Percentiles rank a stretch among this genome's conserved stretches.
phyloP scores from a whole-genome alignment of 2,113 vertebrate genomes.

The Anolis sagrei region DNA sequence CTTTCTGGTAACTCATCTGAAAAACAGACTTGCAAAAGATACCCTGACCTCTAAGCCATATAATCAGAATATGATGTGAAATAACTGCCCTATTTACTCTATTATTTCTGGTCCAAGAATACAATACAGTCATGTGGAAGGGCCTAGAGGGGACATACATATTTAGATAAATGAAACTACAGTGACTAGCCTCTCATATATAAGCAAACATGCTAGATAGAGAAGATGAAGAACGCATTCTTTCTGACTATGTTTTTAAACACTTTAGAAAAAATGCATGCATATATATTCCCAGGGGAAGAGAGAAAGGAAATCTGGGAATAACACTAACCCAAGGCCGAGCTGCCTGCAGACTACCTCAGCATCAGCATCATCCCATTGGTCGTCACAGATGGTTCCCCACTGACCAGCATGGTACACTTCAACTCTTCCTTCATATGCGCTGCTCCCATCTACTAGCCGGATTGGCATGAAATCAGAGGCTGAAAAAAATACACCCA shows the following conservation, averaged over 20 bases:
- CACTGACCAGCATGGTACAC: slow-evolving; percentile 90
- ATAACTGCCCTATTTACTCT: no score
- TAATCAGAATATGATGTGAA: no score
- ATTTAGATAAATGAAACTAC: no score
- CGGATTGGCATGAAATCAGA: slow-evolving; percentile 77
- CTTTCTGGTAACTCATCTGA: not conserved
- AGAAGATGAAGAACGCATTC: no score
- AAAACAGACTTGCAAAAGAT: not conserved
- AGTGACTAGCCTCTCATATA: no score
- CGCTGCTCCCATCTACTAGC: slow-evolving; percentile 80
- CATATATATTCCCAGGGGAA: no score
- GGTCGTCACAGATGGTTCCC: slow-evolving; percentile 96
- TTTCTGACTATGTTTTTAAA: no score
- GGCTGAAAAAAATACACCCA: slow-evolving; percentile 63
- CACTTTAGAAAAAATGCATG: no score
- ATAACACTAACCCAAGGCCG: slow-evolving; percentile 86
- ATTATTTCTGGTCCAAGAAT: no score
- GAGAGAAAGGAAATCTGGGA: not conserved
- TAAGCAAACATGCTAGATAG: no score
- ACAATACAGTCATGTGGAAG: no score
- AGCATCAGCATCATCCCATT: slow-evolving; percentile 95
- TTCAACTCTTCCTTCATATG: slow-evolving; percentile 89
- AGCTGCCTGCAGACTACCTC: slow-evolving; percentile 97
- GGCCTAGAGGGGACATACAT: no score
- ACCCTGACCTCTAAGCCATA: not conserved